Conservation (phyloP, 2,113 vertebrate species). For the Miniopterus natalensis region DNA sequence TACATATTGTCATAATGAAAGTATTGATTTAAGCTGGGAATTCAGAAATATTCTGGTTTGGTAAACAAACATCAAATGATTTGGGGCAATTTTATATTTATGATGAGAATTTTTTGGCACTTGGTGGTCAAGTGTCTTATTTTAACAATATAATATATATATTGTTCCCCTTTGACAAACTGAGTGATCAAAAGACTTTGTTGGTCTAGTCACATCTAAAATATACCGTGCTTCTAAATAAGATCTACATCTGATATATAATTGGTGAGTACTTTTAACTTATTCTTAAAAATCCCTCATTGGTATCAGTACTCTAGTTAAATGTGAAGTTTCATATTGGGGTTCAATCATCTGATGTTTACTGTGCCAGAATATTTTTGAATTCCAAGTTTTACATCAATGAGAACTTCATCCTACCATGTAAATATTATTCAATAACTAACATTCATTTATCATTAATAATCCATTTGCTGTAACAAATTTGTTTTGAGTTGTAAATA, state of each 20-base stretch:
- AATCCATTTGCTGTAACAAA: background rate
- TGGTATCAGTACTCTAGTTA: background rate
- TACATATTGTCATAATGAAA: conserved; percentile 12
- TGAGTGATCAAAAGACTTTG: background rate
- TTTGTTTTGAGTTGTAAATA: conserved; percentile 6
- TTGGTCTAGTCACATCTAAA: background rate
- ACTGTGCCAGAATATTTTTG: conserved; percentile 16
- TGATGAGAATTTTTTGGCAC: background rate
- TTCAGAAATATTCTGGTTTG: conserved; percentile 30
- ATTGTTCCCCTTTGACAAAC: background rate
- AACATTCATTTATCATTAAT: conserved; percentile 10
- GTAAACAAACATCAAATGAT: background rate
- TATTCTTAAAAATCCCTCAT: background rate
- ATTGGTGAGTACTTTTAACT: background rate
- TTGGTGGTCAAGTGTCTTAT: background rate
- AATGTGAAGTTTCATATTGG: background rate
- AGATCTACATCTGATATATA: background rate
- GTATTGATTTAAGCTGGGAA: conserved; percentile 1
- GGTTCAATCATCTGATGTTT: background rate
- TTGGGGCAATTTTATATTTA: conserved; percentile 1
- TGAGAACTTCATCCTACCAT: background rate
- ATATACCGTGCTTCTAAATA: background rate
- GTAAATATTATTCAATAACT: conserved; percentile 7
- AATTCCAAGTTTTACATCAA: conserved; percentile 44
- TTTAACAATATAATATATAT: background rate